These are phyloP conservation scores for Fregetta grallaria DNA, from an alignment of 2,113 vertebrate species.

Conservation along the genomic window DNA sequence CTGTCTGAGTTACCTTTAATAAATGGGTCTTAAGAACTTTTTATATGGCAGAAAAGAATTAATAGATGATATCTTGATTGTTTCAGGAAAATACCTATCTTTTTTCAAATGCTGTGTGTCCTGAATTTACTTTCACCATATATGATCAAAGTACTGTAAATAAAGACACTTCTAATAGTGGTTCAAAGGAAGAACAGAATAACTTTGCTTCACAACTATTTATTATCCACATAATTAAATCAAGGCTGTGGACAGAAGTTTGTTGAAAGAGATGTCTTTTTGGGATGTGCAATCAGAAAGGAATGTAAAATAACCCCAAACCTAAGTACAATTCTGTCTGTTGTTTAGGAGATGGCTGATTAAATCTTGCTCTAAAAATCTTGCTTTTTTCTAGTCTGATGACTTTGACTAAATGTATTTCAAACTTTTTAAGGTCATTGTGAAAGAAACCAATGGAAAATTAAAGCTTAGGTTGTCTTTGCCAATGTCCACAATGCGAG, in stretches of 20 bases:
- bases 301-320: constrained; percentile 35
- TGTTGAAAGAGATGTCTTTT: constrained; percentile 6
- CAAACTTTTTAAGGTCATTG: not conserved
- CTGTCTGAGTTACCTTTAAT: not conserved
- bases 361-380: not conserved
- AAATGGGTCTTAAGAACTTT: not conserved
- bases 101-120: not conserved
- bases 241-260: constrained; percentile 4
- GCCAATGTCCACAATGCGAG: not conserved
- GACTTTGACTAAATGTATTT: not conserved
- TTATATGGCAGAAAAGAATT: not conserved
- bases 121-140: not conserved
- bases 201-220: constrained; percentile 5
- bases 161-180: constrained; percentile 4
- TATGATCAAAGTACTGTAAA: constrained; percentile 22
- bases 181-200: constrained; percentile 36
- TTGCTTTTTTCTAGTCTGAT: not conserved
- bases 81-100: not conserved
- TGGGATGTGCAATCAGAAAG: constrained; percentile 25
- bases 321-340: not conserved
- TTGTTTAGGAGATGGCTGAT: not conserved
- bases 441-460: not conserved
- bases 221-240: constrained; percentile 43
- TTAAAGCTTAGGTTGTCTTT: not conserved
- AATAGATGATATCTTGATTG: not conserved